Evolutionary conservation across 1,140 invertebrate species (phyloP).

Genomic region (Papilio glaucus): DNA sequence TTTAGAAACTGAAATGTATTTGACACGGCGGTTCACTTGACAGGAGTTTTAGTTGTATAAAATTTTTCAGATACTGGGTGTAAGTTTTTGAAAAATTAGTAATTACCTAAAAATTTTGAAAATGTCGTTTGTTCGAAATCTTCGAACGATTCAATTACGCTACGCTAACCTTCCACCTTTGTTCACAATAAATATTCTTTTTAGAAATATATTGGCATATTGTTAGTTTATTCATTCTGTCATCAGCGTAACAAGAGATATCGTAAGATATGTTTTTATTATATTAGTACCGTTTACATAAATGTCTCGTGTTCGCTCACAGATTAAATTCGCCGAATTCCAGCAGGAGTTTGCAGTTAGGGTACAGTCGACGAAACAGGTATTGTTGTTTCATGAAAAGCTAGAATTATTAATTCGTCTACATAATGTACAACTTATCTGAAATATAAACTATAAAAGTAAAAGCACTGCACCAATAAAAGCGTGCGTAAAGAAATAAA

Average conservation of each 20-base stretch:
- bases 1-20: too few species aligned
- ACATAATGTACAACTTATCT: not conserved
- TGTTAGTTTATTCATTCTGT: constrained; percentile 1
- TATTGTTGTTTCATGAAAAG: constrained; percentile 21
- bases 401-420: not conserved
- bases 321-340: constrained; percentile 68
- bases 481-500: too few species aligned
- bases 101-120: too few species aligned
- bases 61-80: too few species aligned
- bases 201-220: not conserved
- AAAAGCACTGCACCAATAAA: too few species aligned
- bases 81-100: too few species aligned
- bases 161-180: too few species aligned
- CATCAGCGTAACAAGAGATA: not conserved
- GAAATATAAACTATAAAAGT: not conserved
- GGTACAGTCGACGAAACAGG: constrained; percentile 42
- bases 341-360: constrained; percentile 48
- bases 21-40: too few species aligned
- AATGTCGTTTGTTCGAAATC: too few species aligned
- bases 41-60: too few species aligned
- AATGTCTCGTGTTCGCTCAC: constrained; percentile 44
- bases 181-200: too few species aligned
- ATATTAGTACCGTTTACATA: constrained; percentile 31
- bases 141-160: too few species aligned
- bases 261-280: constrained; percentile 44